These are phyloP conservation scores for Eulithis testata DNA, from an alignment of 2,888 invertebrate genomes.

Conservation along the genomic window DNA sequence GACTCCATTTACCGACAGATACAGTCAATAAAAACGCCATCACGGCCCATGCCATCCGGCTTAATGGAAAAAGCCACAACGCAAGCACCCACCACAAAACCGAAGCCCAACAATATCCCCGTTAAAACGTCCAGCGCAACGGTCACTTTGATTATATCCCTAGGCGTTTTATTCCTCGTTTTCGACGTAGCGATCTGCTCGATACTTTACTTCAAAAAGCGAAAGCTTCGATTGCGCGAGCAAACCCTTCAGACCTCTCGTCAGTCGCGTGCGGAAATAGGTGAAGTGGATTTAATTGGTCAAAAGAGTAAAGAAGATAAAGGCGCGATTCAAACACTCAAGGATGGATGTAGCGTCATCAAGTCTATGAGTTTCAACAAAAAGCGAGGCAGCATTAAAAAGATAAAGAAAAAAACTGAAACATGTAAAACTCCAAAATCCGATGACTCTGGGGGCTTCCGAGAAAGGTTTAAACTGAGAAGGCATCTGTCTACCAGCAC, in stretches of 20 bases:
- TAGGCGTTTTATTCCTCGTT: conserved; percentile 89
- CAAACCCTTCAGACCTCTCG: conserved; percentile 72
- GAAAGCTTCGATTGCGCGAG: conserved; percentile 82
- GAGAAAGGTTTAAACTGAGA: conserved; percentile 86
- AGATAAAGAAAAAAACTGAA: conserved; percentile 82
- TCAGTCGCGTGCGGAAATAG: conserved; percentile 79
- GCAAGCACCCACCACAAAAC: conserved; percentile 58
- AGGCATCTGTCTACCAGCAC: conserved; percentile 91
- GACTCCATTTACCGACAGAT: conserved; percentile 70
- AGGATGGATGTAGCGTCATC: conserved; percentile 85
- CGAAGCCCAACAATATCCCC: conserved; percentile 57
- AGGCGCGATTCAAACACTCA: conserved; percentile 72
- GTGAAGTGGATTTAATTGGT: conserved; percentile 78
- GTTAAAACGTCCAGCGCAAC: conserved; percentile 85
- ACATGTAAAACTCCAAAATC: conserved; percentile 83
- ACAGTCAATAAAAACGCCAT: conserved; percentile 71
- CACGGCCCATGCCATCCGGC: conserved; percentile 61
- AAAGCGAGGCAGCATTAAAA: conserved; percentile 77
- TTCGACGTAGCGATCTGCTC: conserved; percentile 89
- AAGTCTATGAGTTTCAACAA: conserved; percentile 82
- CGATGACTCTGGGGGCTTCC: conserved; percentile 83
- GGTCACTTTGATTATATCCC: conserved; percentile 85
- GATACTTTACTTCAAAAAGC: conserved; percentile 87
- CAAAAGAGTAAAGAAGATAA: conserved; percentile 79
- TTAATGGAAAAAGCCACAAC: conserved; percentile 62